These are phyloP conservation scores for Xiphias gladius DNA, from an alignment of 2,113 vertebrate species.

Conservation along the genomic window DNA sequence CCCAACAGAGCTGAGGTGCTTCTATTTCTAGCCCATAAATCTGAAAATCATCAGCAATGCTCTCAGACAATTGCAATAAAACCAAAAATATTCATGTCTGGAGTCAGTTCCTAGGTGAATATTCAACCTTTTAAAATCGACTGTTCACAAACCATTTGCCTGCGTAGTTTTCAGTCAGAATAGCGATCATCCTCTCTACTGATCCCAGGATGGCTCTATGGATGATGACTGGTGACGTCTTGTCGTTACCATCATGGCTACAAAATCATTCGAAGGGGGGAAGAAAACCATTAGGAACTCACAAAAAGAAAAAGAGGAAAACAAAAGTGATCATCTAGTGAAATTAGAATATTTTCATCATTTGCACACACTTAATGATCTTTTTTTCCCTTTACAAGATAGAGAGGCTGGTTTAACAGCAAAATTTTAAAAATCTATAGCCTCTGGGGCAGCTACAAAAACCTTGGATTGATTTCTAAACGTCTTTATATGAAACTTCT, in stretches of 20 bases:
- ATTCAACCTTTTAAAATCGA: background rate
- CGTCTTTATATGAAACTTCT: background rate
- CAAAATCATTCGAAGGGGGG: conserved; percentile 30
- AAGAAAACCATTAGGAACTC: background rate
- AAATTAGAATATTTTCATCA: background rate
- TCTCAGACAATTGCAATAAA: background rate
- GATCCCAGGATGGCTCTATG: conserved; percentile 97
- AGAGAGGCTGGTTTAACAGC: background rate
- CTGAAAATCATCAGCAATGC: background rate
- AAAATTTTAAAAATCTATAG: background rate
- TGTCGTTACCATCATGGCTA: conserved; percentile 96
- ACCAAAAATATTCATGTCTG: background rate
- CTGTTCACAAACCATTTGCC: conserved; percentile 92
- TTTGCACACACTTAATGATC: background rate
- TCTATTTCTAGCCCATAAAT: background rate
- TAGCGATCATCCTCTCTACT: conserved; percentile 98
- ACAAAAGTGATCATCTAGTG: background rate
- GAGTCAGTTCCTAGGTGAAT: background rate
- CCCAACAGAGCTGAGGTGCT: background rate
- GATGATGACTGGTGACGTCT: conserved; percentile 95
- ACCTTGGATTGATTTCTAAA: background rate
- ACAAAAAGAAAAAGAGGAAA: background rate
- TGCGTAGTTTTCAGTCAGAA: conserved; percentile 97
- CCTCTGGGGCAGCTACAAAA: background rate
- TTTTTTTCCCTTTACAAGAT: too few relatives aligned